Evolutionary conservation across 1,140 invertebrate species (phyloP), one percentile per base, ranked within the genome.

Genomic region (Cephus cinctus): DNA sequence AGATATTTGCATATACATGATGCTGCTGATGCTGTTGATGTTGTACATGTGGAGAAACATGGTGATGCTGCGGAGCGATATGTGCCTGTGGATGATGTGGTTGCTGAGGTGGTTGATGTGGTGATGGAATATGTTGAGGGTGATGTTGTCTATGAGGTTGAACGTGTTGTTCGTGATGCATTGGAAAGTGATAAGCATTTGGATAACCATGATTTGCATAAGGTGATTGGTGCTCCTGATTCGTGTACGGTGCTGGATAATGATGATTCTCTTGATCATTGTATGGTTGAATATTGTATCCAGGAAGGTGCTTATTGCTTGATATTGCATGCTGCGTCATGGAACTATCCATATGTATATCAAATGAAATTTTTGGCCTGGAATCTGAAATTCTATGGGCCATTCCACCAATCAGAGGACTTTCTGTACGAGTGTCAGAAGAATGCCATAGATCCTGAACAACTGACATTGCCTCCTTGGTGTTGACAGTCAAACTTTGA

Each of bases 311-410:
- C 23, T 72, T 57, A 19, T 61, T 65, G 69, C 43, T 67, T 25
- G 65, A 64, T 57, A 73, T 62, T 58, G 46, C 77, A 39, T 54
- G 78, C 66, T 78, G 66, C 2, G 81, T 80, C 63, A 81, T 80
- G 6, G 81, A 80, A 51, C 77, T 73, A 47, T 83, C 82, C 69
- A 82, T 80, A 45, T 82, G 81, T 52, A 83, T 82, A 19, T 83
- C 80, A 53, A 83, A 83, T 3, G 56, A 58, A 22, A 71, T 46
- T 46, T 75, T 76, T 11, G 35, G 35, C 20, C 67, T 60, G 2
- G 59, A 27, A 16, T 64, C 61, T 14, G 52, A 23, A 38, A 73
- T 58, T 47, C 68, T 63, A 30, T 68, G 57, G 23, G 52, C 14
- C 9, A 72, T 57, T 1, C 47, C 63, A 5, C 47, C 48, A 48